A percentile compares a stretch with the other conserved stretches of the same genome.
Evolutionary conservation across 2,888 invertebrate species (phyloP).

Genomic region (Dynastes tityus): DNA sequence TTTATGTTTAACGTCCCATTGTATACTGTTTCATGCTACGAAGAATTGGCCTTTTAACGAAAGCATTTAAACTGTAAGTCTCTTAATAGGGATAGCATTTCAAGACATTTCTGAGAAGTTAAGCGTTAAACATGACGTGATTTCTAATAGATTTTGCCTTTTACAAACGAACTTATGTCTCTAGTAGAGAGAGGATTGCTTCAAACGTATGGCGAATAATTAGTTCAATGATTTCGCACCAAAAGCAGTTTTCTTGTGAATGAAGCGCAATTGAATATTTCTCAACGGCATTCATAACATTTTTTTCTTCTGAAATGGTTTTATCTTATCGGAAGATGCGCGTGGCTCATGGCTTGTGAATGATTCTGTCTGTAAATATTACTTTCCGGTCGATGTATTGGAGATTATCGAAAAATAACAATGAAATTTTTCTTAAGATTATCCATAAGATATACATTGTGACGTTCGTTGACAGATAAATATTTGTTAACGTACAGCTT

Average conservation of each 20-base stretch:
- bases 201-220: not conserved
- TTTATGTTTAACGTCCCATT: constrained; percentile 44
- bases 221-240: not conserved
- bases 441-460: constrained; percentile 31
- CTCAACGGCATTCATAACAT: not conserved
- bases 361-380: constrained; percentile 43
- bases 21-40: constrained; percentile 27
- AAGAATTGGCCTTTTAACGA: constrained; percentile 3
- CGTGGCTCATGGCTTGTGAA: constrained; percentile 27
- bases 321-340: constrained; percentile 41
- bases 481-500: constrained; percentile 24
- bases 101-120: constrained; percentile 31
- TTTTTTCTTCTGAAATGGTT: constrained; percentile 10
- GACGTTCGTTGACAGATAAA: constrained; percentile 29
- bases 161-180: not conserved
- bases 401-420: constrained; percentile 44
- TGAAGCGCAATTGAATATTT: not conserved
- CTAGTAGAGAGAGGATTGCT: not conserved
- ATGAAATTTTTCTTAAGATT: constrained; percentile 44
- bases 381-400: constrained; percentile 38
- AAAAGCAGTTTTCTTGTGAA: not conserved
- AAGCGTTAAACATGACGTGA: constrained; percentile 15
- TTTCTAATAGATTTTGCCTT: constrained; percentile 22
- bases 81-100: constrained; percentile 28
- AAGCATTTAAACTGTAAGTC: constrained; percentile 26